Evolutionary conservation across 2,888 invertebrate species (phyloP).

Genomic region (Drosophila peninsularis): DNA sequence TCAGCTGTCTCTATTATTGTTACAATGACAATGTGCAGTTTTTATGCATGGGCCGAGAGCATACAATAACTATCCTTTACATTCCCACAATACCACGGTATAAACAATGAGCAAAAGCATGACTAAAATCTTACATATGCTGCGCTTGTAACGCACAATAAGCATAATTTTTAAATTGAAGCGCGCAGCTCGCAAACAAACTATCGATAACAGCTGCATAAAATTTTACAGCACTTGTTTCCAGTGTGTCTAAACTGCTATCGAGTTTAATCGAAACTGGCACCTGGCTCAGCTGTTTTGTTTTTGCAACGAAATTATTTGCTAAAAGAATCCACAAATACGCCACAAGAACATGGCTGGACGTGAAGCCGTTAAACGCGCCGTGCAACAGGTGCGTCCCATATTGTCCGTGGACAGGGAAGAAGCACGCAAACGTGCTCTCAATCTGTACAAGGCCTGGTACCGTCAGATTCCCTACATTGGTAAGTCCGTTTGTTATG

Average conservation of each 20-base stretch:
- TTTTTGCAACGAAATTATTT: constrained; percentile 47
- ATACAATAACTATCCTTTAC: constrained; percentile 66
- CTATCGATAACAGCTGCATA: constrained; percentile 23
- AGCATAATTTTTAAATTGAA: constrained; percentile 16
- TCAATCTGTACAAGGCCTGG: constrained; percentile 97
- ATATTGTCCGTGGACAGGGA: constrained; percentile 91
- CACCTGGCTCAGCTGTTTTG: constrained; percentile 45
- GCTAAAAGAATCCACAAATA: constrained; percentile 14
- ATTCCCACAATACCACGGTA: constrained; percentile 54
- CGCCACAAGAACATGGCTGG: constrained; percentile 74
- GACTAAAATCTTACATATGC: constrained; percentile 34
- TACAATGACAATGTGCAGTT: constrained; percentile 64
- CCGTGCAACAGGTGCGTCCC: constrained; percentile 91
- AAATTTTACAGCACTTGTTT: constrained; percentile 23
- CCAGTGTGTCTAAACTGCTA: neutral
- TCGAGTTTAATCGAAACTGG: constrained; percentile 14
- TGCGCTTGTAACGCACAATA: neutral
- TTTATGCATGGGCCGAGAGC: constrained; percentile 37
- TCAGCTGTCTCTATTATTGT: constrained; percentile 59
- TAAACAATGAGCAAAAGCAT: constrained; percentile 34
- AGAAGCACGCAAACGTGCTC: constrained; percentile 93
- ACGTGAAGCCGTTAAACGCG: constrained; percentile 85
- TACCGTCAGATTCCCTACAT: constrained; percentile 95
- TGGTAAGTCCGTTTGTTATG: constrained; percentile 87
- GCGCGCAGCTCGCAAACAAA: constrained; percentile 13